phyloP scores from a whole-genome alignment of 2,113 vertebrate species.

The Castor canadensis region DNA sequence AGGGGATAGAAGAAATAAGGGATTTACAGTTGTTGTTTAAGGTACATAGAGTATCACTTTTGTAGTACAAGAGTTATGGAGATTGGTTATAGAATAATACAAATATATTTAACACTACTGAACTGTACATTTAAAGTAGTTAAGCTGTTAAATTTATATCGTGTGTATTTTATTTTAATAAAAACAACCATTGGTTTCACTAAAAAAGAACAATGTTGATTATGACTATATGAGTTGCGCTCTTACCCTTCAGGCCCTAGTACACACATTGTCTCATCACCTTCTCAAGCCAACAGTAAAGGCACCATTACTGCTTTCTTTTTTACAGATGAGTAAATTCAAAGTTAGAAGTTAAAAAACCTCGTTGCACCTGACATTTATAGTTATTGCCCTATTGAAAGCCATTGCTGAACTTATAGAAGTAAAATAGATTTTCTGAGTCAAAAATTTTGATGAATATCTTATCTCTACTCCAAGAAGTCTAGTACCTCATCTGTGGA shows the following conservation, averaged over 20 bases:
- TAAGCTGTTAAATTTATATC: neutral
- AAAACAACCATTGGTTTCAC: neutral
- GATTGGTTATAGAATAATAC: neutral
- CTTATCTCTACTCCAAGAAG: neutral
- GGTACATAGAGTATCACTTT: neutral
- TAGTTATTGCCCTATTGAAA: neutral
- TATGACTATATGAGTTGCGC: neutral
- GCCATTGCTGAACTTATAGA: neutral
- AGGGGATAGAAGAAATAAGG: neutral
- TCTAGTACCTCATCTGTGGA: neutral
- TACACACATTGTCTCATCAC: neutral
- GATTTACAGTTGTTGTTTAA: neutral
- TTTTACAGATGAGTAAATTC: neutral
- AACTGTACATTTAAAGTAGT: neutral
- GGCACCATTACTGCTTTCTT: neutral
- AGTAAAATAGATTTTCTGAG: neutral
- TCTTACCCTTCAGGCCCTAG: neutral
- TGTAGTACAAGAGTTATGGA: neutral
- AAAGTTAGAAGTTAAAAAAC: conserved; percentile 35
- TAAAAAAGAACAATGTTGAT: neutral
- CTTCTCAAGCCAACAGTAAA: neutral
- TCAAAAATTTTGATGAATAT: neutral
- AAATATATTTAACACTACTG: too few relatives aligned
- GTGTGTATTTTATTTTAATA: neutral
- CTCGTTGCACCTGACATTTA: neutral